Base-by-base conservation (phyloP, 1,140 invertebrate species). In the Nymphalis io region DNA sequence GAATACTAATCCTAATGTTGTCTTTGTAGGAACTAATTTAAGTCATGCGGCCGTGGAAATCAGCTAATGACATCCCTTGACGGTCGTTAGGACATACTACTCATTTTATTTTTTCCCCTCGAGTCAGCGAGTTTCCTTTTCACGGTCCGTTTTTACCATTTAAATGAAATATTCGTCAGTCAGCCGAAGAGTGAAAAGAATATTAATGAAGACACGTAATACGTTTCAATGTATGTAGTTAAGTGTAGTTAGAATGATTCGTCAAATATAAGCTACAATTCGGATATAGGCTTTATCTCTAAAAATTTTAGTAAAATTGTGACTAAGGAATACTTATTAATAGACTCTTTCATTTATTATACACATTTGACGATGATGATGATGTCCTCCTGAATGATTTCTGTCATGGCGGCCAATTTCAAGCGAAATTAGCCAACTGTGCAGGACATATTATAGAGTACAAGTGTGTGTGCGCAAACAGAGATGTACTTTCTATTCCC, bases 61-160 rank as follows among this genome's bases (percentile, higher is more conserved):
- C 58, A 68, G 44, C 65, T 68, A 68, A 68, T 68, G 55, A 68
- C 42, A 51, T 68, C 65, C 44, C 44, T 48, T 23, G 42, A 51
- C 58, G 65, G 33, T 60, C 65, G 57, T 68, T 68, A 64, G 33
- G 62, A 21, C 46, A 40, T 53, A 18, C 12, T 58, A n/a, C 42
- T 67, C 65, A 51, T 68, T 60, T 68, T 68, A 60, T 68, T 51
- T 68, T 51, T 60, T 59, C 40, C 57, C 15, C n/a, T 23, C 5
- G 15, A 67, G 55, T 60, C 27, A 59, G 57, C 65, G 57, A 38
- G 1, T 65, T 58, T 67, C 57, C 33, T 67, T 60, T 60, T 40
- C 40, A 42, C 38, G 51, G 38, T 38, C 23, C 38, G 62, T 27
- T 64, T 64, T 64, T 48, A 38, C 48, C 16, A 48, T 63, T 63